phyloP scores from a whole-genome alignment of 1,140 invertebrate species.

The Acromyrmex charruanus region DNA sequence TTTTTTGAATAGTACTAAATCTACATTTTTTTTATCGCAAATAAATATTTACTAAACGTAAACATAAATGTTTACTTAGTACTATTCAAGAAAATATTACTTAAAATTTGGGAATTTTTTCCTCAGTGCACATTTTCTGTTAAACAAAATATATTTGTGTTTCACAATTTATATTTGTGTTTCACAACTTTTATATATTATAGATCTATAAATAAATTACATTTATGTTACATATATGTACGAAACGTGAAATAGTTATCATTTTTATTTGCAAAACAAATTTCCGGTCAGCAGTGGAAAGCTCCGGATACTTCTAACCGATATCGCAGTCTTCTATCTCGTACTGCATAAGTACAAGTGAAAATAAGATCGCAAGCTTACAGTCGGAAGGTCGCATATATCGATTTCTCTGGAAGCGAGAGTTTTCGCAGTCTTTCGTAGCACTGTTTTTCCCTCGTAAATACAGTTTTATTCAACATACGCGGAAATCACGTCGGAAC shows the following conservation, averaged over 20 bases:
- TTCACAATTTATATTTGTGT: neutral
- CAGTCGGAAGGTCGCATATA: slow-evolving; percentile 18
- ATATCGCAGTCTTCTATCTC: slow-evolving; percentile 23
- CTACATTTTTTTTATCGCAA: no score
- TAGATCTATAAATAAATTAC: neutral
- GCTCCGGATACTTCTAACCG: neutral
- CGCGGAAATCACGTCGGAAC: neutral
- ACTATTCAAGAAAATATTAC: no score
- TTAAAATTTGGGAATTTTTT: no score
- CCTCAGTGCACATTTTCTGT: neutral
- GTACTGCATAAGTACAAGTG: slow-evolving; percentile 14
- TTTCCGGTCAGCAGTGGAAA: neutral
- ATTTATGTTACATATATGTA: neutral
- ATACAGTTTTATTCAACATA: slow-evolving; percentile 21
- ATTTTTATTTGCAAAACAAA: slow-evolving; percentile 6
- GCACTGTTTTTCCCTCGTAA: slow-evolving; percentile 26
- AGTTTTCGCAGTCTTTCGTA: neutral
- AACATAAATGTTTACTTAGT: no score
- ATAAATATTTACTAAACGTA: no score
- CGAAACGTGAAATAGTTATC: neutral
- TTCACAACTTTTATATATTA: neutral
- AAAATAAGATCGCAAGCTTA: slow-evolving; percentile 36
- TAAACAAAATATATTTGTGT: neutral
- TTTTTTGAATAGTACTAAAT: no score
- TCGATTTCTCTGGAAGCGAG: slow-evolving; percentile 21